phyloP scores from a whole-genome alignment of 2,797 vertebrate genomes.

The Cirrhinus molitorella region DNA sequence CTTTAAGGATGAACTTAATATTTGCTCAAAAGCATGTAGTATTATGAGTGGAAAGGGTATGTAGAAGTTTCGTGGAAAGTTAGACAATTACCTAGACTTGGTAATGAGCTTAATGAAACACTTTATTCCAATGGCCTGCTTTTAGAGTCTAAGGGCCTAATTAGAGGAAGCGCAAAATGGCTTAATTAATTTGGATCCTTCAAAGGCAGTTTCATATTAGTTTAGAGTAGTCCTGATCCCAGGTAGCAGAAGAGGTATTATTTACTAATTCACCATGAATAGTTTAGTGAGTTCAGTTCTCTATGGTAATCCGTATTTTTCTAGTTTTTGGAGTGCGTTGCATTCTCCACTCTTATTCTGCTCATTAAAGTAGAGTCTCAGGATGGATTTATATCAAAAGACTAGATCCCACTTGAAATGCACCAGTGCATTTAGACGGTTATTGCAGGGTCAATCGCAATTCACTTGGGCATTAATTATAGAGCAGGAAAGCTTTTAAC shows the following conservation, averaged over 20 bases:
- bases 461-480: constrained; percentile 78
- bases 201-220: constrained; percentile 73
- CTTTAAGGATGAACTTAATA: neutral
- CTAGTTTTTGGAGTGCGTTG: constrained; percentile 66
- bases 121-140: constrained; percentile 65
- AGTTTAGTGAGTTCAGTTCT: constrained; percentile 62
- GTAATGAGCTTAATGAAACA: constrained; percentile 66
- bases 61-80: constrained; percentile 19
- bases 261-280: constrained; percentile 68
- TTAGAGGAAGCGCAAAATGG: constrained; percentile 69
- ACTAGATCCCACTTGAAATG: constrained; percentile 62
- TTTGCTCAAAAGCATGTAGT: neutral
- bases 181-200: constrained; percentile 78
- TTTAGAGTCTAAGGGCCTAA: constrained; percentile 71
- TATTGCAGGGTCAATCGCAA: constrained; percentile 76
- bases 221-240: constrained; percentile 71
- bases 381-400: constrained; percentile 83
- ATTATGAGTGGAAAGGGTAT: neutral
- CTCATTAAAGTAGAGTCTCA: constrained; percentile 74
- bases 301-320: constrained; percentile 69
- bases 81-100: constrained; percentile 63
- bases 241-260: constrained; percentile 75
- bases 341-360: constrained; percentile 68
- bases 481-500: constrained; percentile 66
- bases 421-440: constrained; percentile 70